These are phyloP conservation scores for Drosophila limbata DNA, from an alignment of 2,888 invertebrate genomes.

Conservation along the genomic window DNA sequence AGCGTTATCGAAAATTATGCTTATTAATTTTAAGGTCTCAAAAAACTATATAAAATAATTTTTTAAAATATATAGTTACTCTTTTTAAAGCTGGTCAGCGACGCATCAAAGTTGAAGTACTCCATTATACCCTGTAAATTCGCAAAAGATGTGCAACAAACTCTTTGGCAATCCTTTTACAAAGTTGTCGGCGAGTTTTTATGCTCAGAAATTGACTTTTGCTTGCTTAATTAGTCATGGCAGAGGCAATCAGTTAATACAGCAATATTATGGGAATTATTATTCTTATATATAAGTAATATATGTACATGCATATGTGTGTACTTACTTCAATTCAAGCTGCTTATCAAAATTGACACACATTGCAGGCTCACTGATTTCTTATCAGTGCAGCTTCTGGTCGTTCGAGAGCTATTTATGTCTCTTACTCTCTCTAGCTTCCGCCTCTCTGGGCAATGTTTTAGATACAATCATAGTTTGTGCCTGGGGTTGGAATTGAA, in stretches of 20 bases:
- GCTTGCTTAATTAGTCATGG: conserved; percentile 75
- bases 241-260: conserved; percentile 23
- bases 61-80: no score
- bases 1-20: no score
- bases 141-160: conserved; percentile 42
- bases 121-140: conserved; percentile 12
- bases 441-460: background rate
- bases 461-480: conserved; percentile 5
- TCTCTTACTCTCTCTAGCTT: background rate
- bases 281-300: background rate
- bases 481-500: background rate
- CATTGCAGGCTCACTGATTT: conserved; percentile 55
- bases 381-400: conserved; percentile 54
- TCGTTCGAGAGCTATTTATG: background rate
- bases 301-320: conserved; percentile 18
- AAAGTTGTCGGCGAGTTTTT: conserved; percentile 75
- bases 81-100: background rate
- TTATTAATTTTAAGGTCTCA: no score
- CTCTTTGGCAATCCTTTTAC: conserved; percentile 68
- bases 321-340: conserved; percentile 21
- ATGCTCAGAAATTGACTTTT: conserved; percentile 71
- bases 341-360: conserved; percentile 71
- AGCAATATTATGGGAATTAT: conserved; percentile 8
- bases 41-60: no score
- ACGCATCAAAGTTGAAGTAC: background rate